Evolutionary conservation across 1,140 invertebrate species (phyloP).

Genomic region (Brachionus sp.): DNA sequence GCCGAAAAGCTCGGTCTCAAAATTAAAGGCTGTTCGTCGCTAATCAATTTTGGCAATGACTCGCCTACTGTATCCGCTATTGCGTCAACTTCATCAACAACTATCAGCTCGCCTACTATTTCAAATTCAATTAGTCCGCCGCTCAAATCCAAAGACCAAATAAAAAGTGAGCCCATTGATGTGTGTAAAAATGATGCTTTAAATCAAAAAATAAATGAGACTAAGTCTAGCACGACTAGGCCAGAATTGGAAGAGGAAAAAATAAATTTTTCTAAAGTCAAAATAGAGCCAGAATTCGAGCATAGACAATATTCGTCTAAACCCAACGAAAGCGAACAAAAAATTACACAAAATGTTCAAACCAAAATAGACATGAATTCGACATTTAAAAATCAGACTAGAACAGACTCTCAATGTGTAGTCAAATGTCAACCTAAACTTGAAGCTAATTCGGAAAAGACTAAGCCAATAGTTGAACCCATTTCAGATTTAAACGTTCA

Average conservation of each 20-base stretch:
- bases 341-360: background rate
- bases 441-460: background rate
- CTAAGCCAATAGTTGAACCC: background rate
- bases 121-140: background rate
- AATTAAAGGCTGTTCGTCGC: constrained; percentile 7
- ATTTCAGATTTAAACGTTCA: no score
- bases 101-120: background rate
- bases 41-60: background rate
- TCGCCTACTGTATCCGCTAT: background rate
- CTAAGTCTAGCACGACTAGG: background rate
- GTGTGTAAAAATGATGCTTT: background rate
- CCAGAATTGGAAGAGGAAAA: background rate
- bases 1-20: constrained; percentile 38
- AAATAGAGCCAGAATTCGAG: no score
- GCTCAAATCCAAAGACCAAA: background rate
- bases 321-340: background rate
- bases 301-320: no score
- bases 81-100: background rate
- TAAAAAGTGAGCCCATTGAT: background rate
- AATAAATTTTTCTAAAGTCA: background rate
- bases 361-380: background rate
- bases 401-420: background rate
- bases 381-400: background rate
- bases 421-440: background rate
- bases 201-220: background rate